A percentile compares a stretch with the other conserved stretches of the same genome.
phyloP scores from a whole-genome alignment of 2,113 vertebrate species.

The Cavia porcellus region DNA sequence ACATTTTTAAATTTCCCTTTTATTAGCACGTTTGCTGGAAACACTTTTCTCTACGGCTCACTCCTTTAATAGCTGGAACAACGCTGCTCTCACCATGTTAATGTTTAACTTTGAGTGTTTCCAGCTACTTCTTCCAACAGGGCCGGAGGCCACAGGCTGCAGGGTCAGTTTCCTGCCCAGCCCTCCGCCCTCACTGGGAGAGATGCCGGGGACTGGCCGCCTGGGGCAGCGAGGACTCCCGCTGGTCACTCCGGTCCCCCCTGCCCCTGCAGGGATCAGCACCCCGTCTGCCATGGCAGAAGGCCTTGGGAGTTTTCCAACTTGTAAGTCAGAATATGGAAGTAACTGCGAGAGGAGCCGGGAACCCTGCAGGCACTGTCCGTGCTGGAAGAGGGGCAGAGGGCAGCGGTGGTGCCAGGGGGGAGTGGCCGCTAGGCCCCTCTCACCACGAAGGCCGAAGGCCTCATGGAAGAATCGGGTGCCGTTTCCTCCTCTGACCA shows the following conservation, averaged over 20 bases:
- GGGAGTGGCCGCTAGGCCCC: too few species aligned
- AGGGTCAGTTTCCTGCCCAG: not conserved
- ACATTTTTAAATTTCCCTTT: not conserved
- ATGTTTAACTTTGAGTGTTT: not conserved
- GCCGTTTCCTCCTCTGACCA: not conserved
- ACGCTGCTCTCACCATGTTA: not conserved
- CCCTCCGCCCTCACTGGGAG: not conserved
- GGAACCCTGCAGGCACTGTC: not conserved
- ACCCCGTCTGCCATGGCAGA: not conserved
- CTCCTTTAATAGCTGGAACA: not conserved
- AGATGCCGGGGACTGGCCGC: not conserved
- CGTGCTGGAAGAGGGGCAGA: not conserved
- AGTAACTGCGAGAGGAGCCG: not conserved
- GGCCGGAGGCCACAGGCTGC: not conserved
- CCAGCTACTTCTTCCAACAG: slow-evolving; percentile 23
- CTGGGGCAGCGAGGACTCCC: not conserved
- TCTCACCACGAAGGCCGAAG: not conserved
- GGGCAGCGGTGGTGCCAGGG: too few species aligned
- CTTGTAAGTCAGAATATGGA: not conserved
- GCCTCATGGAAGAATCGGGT: not conserved
- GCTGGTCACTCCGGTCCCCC: not conserved
- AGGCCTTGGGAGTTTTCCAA: slow-evolving; percentile 16
- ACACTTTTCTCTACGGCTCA: not conserved
- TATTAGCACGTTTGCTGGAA: not conserved
- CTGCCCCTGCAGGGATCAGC: not conserved